Base-by-base conservation (phyloP, 2,888 invertebrate genomes). In the Latrodectus elegans region DNA sequence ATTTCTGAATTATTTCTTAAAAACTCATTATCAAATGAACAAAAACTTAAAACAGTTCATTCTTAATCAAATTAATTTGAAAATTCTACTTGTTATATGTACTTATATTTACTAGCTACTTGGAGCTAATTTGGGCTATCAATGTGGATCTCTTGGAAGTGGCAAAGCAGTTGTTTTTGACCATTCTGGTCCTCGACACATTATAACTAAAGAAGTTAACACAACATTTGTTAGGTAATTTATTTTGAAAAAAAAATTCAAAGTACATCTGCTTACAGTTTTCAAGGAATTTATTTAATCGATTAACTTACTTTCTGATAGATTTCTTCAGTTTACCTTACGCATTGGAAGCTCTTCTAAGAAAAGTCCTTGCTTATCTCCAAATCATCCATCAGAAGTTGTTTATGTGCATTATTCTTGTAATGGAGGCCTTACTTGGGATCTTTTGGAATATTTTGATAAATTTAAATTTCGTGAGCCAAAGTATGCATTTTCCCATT, bases 351-450 rank as follows among this genome's bases (percentile, higher is more conserved):
- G 92, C 90, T 89, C 90, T 60, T 92, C 92, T 2, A 89, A 90
- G 8, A 91, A 90, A 49, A 91, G 92, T 1, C 88, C 90, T 6
- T 93, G 93, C 89, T 92, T 92, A 0, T 91, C 92, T 6, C 92
- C 92, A 26, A 91, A 91, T 80, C 84, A 90, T 14, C 89, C 89
- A 1, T 89, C 90, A 8, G 92, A 92, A 89, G 90, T 90, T 11
- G 91, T 93, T 1, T 90, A 92, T 52, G 90, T 92, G 14, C 92
- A 92, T 89, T 92, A 91, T 88, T 91, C 92, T 0, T 92, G 92
- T 89, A 90, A 92, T 90, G 92, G 92, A 9, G 92, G 92, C 2
- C 89, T 92, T 2, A 90, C 90, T 8, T 93, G 93, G 93, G 71
- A 90, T 15, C 90, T 92, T 8, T 90, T 93, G 22, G 91, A 91